A percentile compares a stretch with the other conserved stretches of the same genome.
These are phyloP conservation scores for Tetraneura akinire DNA, from an alignment of 1,140 invertebrate genomes.

Conservation along the genomic window DNA sequence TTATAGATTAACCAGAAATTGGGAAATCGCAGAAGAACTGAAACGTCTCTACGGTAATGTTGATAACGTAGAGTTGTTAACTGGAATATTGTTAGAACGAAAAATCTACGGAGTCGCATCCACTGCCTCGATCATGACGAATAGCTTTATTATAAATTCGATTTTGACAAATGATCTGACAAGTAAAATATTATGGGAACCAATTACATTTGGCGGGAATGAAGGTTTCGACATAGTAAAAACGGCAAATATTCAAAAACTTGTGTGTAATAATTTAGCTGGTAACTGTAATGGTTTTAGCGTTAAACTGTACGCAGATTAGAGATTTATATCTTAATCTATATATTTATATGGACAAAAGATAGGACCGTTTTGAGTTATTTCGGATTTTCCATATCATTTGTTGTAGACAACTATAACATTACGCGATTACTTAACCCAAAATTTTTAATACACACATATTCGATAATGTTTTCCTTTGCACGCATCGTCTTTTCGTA, in stretches of 20 bases:
- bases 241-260: background rate
- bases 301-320: background rate
- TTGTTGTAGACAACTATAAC: no score
- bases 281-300: background rate
- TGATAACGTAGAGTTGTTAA: background rate
- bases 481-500: no score
- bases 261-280: constrained; percentile 8
- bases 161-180: background rate
- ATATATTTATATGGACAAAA: no score
- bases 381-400: no score
- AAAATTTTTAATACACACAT: no score
- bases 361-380: no score
- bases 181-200: background rate
- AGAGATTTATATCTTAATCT: no score
- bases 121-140: background rate
- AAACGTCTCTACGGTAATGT: background rate
- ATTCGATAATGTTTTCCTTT: no score
- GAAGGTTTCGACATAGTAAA: background rate
- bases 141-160: background rate
- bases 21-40: background rate
- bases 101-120: background rate
- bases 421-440: no score
- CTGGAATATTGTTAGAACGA: constrained; percentile 2
- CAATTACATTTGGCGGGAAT: background rate
- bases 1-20: background rate